Evolutionary conservation across 2,113 vertebrate species (phyloP), one percentile per base, ranked within the genome.

Genomic region (Hippocampus mohnikei): DNA sequence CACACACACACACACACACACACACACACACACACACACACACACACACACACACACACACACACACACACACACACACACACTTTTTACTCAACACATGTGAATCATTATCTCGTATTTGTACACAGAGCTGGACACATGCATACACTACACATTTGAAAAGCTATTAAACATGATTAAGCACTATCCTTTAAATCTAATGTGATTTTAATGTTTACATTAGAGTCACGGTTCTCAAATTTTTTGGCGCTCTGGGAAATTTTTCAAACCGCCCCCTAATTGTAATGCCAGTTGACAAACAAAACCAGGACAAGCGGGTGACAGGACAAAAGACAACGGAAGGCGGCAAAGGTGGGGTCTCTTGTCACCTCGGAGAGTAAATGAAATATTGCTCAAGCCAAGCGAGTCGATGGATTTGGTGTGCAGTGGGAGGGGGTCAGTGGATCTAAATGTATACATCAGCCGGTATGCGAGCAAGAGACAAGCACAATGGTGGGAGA

Each of bases 311-410:
- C 33, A 27, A 5, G 20, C 29, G 33, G 25, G 20, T 9, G 56
- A 64, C 15, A 25, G 40, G 41, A 50, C 59, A 55, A 50, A n/a
- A 70, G 23, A 50, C 50, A 37, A 23, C 21, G 9, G 23, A n/a
- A 52, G 58, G 20, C 11, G 62, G 44, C 58, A 37, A n/a, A 37
- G 27, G 48, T n/a, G 53, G 46, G 21, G 48, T 80, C 68, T 79
- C 81, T 81, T 77, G 80, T 81, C 66, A 76, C 81, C 87, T 91
- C 91, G 46, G 80, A 75, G 90, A 94, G 94, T 95, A 96, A 96
- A 95, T 95, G 94, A 95, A 95, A 94, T 94, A 95, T 94, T 94
- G 94, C 95, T 94, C 93, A 92, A 91, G 91, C 89, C 84, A 84
- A 88, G 90, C 80, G 87, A 94, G 93, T 93, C 90, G 92, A 93